Evolutionary conservation across 2,797 vertebrate species (phyloP), one percentile per base, ranked within the genome.

Genomic region (Microchirus variegatus): DNA sequence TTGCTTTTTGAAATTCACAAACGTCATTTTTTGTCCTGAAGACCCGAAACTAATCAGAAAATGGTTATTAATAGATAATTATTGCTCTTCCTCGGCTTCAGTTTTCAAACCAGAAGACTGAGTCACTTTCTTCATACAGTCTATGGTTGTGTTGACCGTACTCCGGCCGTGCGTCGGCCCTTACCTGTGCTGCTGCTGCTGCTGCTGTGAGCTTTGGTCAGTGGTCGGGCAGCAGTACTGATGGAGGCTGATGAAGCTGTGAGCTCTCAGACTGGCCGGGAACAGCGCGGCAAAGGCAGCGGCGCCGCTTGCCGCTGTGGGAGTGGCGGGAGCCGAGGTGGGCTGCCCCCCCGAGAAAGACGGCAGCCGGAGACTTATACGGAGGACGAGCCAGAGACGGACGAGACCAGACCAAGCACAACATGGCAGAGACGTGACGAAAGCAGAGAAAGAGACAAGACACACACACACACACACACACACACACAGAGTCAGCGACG

Each of bases 241-340:
- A 85, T 91, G 90, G 52, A 90, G 88, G 59, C 88, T 91, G 87
- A 86, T 68, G 84, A 91, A 91, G 89, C 88, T 90, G 89, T 90
- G 87, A 78, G 91, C 79, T 1, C 82, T 91, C 85, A 87, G 82
- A 87, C 89, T 90, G 83, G 71, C 82, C 67, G 90, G 84, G 70
- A 91, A 87, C 55, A 79, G 61, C 70, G 85, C 7, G 47, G 82
- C 78, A 73, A 14, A 67, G 69, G 71, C 73, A 45, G 81, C 42
- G 35, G 81, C 42, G 35, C 64, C 40, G 68, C 78, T 74, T 38
- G 51, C 62, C 9, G 84, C 62, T 1, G 84, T 88, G 18, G 89
- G 90, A 42, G 87, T 90, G 82, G 53, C 58, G 81, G 90, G 89
- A 67, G 89, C 89, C 26, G 89, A 91, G 81, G 58, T 51, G 78